Evolutionary conservation across 30 jellyfish, hydroid and myxozoan species (phyloP).

Genomic region (Mastigias papua): DNA sequence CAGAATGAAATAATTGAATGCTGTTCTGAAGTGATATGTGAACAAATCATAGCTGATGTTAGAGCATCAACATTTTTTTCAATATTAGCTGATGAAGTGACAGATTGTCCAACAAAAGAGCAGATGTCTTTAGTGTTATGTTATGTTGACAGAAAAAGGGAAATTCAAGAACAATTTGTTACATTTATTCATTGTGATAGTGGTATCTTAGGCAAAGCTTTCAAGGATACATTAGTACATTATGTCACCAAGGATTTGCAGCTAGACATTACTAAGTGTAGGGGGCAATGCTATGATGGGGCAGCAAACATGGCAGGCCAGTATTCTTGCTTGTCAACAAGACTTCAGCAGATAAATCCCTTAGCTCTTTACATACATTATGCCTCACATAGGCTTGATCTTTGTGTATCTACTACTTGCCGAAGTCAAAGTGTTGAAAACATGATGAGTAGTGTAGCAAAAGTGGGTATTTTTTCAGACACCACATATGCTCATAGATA

Average conservation of each 20-base stretch:
- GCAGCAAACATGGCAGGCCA: slow-evolving; percentile 51
- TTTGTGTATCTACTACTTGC: slow-evolving; percentile 1
- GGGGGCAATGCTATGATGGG: slow-evolving; percentile 51
- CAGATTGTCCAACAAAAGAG: neutral
- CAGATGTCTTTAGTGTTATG: slow-evolving; percentile 31
- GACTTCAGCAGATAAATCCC: slow-evolving; percentile 12
- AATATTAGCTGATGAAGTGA: too few species aligned
- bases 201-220: too few species aligned
- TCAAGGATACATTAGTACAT: neutral
- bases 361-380: too few species aligned
- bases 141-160: slow-evolving; percentile 21
- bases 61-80: slow-evolving; percentile 23
- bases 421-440: slow-evolving; percentile 2
- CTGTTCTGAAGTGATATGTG: slow-evolving; percentile 18
- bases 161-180: neutral
- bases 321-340: slow-evolving; percentile 28
- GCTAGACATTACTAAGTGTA: slow-evolving; percentile 7
- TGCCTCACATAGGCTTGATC: slow-evolving; percentile 4
- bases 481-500: neutral
- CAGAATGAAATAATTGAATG: slow-evolving; percentile 63
- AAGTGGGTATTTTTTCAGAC: neutral
- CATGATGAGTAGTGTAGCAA: neutral
- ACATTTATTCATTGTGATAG: slow-evolving; percentile 5
- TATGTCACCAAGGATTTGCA: neutral
- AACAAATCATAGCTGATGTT: slow-evolving; percentile 17